Evolutionary conservation across 1,140 invertebrate genomes (phyloP), one percentile per base, ranked within the genome.

Genomic region (Panulirus ornatus): DNA sequence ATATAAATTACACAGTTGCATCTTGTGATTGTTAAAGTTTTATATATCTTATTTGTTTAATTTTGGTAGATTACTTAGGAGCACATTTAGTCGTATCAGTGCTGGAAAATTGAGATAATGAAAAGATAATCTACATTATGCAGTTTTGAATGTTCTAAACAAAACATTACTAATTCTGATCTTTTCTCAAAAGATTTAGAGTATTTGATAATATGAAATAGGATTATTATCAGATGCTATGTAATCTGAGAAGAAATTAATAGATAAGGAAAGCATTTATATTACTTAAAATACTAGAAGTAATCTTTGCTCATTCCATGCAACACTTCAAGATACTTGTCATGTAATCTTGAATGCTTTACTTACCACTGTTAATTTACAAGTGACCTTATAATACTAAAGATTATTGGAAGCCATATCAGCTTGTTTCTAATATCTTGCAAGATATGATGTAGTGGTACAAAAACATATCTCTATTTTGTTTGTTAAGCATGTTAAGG

Each of bases 41-140:
- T 66, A 66, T 66, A 30, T n/a, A 66, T 66, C n/a, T 66, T 66
- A 66, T 66, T 66, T 66, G 30, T 66, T 30, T 66, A 66, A 30
- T 66, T 66, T 66, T 66, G 58, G 27, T 66, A 66, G 27, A 66
- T 30, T 22, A 66, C 27, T 30, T 30, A 30, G 11, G 5, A 66
- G 54, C 58, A 66, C 58, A 66, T 66, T 27, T 66, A 5, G 54
- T 58, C 16, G 58, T 66, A 66, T 66, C 27, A 30, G 6, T 66
- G 58, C 2, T 66, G 58, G 5, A 66, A 27, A 66, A 27, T 1
- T 66, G 11, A 27, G 27, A 8, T 27, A 8, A 30, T 0, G 22
- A 27, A 66, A 30, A 30, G 58, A 66, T 3, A 66, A 30, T 27
- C 2, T 27, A 66, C n/a, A 22, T 5, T 34, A 30, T 66, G 30